phyloP scores from a whole-genome alignment of 2,113 vertebrate genomes.

The Rhea americana region DNA sequence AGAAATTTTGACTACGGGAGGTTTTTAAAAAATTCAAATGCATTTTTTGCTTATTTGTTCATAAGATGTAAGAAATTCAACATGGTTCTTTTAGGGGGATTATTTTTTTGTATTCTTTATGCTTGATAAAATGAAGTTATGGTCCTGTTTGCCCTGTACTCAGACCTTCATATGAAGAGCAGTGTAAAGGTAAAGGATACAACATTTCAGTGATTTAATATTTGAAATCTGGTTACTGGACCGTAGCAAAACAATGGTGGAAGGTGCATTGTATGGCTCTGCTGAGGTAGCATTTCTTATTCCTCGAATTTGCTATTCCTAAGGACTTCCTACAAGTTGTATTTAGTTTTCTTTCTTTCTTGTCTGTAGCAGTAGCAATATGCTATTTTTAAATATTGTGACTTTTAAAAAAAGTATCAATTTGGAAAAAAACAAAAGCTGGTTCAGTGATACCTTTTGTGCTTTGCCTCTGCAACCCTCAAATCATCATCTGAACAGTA shows the following conservation, averaged over 20 bases:
- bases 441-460: not conserved
- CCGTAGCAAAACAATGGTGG: not conserved
- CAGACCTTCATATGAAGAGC: not conserved
- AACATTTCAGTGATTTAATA: not conserved
- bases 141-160: not conserved
- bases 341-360: not conserved
- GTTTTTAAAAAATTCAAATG: not conserved
- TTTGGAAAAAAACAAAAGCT: not conserved
- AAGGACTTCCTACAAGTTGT: not conserved
- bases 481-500: not conserved
- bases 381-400: constrained; percentile 15
- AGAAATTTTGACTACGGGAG: not conserved
- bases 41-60: too few species aligned
- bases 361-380: not conserved
- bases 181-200: not conserved
- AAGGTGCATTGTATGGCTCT: not conserved
- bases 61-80: not conserved
- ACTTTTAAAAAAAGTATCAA: not conserved
- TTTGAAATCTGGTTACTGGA: not conserved
- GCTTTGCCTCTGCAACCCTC: not conserved
- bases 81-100: fast-evolving
- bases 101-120: not conserved
- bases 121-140: not conserved
- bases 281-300: not conserved
- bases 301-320: not conserved